Conservation (phyloP, 2,113 vertebrate genomes). For the Hirundichthys speculiger region DNA sequence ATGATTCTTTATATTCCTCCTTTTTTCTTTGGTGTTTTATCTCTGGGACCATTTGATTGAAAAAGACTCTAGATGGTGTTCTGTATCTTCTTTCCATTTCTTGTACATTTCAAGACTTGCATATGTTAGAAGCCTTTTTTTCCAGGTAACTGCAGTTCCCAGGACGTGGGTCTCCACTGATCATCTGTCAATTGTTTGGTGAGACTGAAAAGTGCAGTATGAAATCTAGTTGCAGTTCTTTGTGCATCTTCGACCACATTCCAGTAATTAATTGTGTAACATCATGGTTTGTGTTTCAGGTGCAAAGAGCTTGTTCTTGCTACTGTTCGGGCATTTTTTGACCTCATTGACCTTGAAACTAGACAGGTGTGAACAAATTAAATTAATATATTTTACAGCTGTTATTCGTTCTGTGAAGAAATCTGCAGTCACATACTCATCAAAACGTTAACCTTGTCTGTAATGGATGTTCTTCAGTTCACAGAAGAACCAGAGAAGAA, state of each 20-base stretch:
- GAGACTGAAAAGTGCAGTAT: conserved; percentile 44
- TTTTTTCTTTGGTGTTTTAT: no score
- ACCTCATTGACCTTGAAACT: conserved; percentile 92
- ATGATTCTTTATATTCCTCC: no score
- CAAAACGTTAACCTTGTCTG: no score
- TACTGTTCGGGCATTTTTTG: conserved; percentile 91
- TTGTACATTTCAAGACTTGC: no score
- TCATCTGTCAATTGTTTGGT: conserved; percentile 98
- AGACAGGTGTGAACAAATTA: conserved; percentile 84
- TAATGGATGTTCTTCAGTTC: conserved; percentile 79
- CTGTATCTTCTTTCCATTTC: no score
- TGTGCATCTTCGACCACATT: no score
- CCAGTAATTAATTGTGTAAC: not conserved
- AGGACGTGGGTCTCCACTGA: conserved; percentile 96
- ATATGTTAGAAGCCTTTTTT: not conserved
- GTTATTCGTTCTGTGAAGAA: not conserved
- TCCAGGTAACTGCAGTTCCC: conserved; percentile 92
- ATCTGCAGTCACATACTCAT: no score
- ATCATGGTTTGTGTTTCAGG: conserved; percentile 74
- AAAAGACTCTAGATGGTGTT: no score
- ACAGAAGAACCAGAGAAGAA: conserved; percentile 86
- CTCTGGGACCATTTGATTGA: no score
- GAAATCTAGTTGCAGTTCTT: no score
- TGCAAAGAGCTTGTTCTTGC: conserved; percentile 96
- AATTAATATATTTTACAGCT: not conserved